Evolutionary conservation across 2,888 invertebrate species (phyloP).

Genomic region (Lithophane leautieri): DNA sequence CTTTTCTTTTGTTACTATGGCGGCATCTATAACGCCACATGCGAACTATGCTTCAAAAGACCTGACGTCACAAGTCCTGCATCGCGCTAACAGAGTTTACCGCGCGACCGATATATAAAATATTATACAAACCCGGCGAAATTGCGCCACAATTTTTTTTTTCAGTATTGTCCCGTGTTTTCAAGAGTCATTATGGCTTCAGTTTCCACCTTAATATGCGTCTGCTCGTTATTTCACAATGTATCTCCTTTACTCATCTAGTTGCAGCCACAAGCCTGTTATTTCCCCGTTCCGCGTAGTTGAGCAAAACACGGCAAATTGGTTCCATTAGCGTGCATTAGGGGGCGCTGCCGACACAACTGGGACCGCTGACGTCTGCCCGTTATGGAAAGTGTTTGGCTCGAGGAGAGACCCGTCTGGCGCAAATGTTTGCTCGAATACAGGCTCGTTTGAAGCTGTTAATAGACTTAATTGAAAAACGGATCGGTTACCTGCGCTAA

Average conservation of each 20-base stretch:
- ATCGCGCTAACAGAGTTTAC: no score
- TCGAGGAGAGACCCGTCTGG: constrained; percentile 34
- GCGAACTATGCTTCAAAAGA: no score
- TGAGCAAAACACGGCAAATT: constrained; percentile 82
- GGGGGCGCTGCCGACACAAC: constrained; percentile 63
- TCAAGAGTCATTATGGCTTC: not conserved
- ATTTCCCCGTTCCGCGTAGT: constrained; percentile 56
- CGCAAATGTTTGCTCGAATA: constrained; percentile 44
- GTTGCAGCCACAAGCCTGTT: constrained; percentile 31
- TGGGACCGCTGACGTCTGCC: constrained; percentile 47
- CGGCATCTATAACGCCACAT: no score
- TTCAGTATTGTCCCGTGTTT: not conserved
- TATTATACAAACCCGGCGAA: no score
- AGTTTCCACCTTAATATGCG: not conserved
- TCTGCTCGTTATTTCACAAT: constrained; percentile 14
- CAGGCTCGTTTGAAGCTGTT: constrained; percentile 30
- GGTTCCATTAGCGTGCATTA: constrained; percentile 83
- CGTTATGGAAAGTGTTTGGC: constrained; percentile 52
- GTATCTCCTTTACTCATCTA: constrained; percentile 19
- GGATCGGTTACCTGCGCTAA: not conserved
- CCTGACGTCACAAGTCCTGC: no score
- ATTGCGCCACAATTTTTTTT: not conserved
- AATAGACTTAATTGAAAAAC: constrained; percentile 27
- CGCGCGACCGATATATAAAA: no score
- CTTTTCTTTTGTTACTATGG: no score